Percentiles rank a stretch among this genome's conserved stretches.
Conservation (phyloP, 2,113 vertebrate genomes). For the Notothenia rossii region DNA sequence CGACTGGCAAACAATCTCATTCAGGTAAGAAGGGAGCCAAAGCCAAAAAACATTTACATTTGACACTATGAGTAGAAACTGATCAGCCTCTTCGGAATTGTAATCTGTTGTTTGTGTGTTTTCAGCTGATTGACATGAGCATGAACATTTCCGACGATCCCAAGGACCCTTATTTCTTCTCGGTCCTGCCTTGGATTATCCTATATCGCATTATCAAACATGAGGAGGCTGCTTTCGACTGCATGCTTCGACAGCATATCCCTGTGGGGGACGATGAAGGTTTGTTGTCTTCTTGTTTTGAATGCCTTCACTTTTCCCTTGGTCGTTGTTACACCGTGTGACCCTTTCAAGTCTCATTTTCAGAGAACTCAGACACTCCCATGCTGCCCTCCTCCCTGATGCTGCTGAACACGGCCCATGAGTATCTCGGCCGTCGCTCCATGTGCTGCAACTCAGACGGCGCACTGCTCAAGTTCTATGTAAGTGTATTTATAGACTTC, state of each 20-base stretch:
- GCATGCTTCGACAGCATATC: slow-evolving; percentile 88
- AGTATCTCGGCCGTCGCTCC: slow-evolving; percentile 94
- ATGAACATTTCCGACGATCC: slow-evolving; percentile 93
- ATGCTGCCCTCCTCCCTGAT: slow-evolving; percentile 96
- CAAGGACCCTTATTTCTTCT: slow-evolving; percentile 93
- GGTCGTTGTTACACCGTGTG: slow-evolving; percentile 19
- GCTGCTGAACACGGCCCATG: slow-evolving; percentile 96
- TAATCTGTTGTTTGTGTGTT: slow-evolving; percentile 26
- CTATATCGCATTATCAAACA: slow-evolving; percentile 93
- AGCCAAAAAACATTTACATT: not conserved
- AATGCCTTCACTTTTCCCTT: slow-evolving; percentile 7
- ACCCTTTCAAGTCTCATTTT: slow-evolving; percentile 38
- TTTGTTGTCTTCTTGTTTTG: slow-evolving; percentile 68
- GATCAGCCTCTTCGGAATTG: not conserved
- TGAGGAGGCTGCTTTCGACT: slow-evolving; percentile 90
- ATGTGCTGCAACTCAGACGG: slow-evolving; percentile 96
- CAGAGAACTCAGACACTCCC: slow-evolving; percentile 85
- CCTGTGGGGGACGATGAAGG: slow-evolving; percentile 87
- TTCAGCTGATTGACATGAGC: slow-evolving; percentile 93
- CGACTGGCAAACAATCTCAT: slow-evolving; percentile 95
- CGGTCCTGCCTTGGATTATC: slow-evolving; percentile 95
- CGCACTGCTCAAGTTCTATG: slow-evolving; percentile 94
- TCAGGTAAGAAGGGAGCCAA: slow-evolving; percentile 84
- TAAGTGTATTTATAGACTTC: slow-evolving; percentile 78
- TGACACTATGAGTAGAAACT: not conserved